Evolutionary conservation across 2,888 invertebrate genomes (phyloP).

Genomic region (Polylopha cassiicola): DNA sequence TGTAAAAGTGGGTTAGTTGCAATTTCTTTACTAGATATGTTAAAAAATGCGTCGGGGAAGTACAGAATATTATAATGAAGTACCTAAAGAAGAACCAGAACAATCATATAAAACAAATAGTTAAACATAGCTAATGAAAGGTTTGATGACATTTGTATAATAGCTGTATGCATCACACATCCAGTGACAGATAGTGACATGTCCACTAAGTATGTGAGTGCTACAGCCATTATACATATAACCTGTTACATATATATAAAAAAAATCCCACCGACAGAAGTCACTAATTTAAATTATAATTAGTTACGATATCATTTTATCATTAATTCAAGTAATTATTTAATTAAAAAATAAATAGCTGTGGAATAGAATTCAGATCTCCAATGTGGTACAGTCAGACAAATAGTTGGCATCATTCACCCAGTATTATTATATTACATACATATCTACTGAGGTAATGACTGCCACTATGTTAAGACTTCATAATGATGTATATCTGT

Average conservation of each 20-base stretch:
- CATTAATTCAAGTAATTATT: too few species aligned
- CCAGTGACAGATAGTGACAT: slow-evolving; percentile 36
- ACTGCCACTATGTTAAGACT: slow-evolving; percentile 13
- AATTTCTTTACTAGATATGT: too few species aligned
- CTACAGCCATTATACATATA: slow-evolving; percentile 8
- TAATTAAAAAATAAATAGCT: neutral
- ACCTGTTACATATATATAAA: neutral
- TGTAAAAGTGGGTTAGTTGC: too few species aligned
- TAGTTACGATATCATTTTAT: too few species aligned
- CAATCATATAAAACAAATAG: too few species aligned
- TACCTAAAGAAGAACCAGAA: too few species aligned
- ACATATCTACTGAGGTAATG: slow-evolving; percentile 25
- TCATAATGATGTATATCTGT: neutral
- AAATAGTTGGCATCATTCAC: slow-evolving; percentile 25
- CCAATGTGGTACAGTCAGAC: neutral
- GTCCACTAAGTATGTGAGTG: slow-evolving; percentile 26
- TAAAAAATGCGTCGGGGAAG: too few species aligned
- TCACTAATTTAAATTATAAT: too few species aligned
- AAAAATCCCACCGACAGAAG: too few species aligned
- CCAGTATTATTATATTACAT: slow-evolving; percentile 21
- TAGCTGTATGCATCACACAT: slow-evolving; percentile 29
- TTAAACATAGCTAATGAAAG: too few species aligned
- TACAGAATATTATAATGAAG: too few species aligned
- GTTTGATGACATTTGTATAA: slow-evolving; percentile 2
- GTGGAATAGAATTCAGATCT: neutral